Evolutionary conservation across 2,888 invertebrate genomes (phyloP).

Genomic region (Ametastegia equiseti): DNA sequence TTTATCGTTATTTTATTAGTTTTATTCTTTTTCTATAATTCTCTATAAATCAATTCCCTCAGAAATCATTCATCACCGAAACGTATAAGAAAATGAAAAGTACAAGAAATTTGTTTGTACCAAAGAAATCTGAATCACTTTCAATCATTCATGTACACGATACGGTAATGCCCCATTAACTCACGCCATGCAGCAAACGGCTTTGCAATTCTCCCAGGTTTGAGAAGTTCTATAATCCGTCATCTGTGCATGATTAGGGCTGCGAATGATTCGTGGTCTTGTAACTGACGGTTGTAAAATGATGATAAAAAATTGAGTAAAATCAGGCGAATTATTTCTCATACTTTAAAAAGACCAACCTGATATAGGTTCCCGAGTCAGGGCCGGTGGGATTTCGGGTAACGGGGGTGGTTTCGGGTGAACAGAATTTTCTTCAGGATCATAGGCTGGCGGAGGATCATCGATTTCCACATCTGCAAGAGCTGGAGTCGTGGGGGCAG

Average conservation of each 20-base stretch:
- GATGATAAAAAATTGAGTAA: background rate
- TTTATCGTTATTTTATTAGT: too few species aligned
- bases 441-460: slow-evolving; percentile 29
- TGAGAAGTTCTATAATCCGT: background rate
- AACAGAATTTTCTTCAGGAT: background rate
- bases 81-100: too few species aligned
- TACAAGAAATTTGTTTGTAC: background rate
- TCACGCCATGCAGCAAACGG: background rate
- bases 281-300: background rate
- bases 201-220: background rate
- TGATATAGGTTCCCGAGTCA: background rate
- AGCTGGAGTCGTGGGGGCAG: background rate
- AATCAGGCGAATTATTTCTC: background rate
- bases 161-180: too few species aligned
- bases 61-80: too few species aligned
- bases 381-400: background rate
- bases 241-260: background rate
- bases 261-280: background rate
- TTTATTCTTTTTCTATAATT: too few species aligned
- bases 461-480: background rate
- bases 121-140: background rate
- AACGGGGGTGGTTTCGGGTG: background rate
- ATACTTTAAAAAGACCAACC: background rate
- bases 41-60: too few species aligned
- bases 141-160: background rate